Conservation (phyloP, 2,113 vertebrate species). For the Etia nguti region DNA sequence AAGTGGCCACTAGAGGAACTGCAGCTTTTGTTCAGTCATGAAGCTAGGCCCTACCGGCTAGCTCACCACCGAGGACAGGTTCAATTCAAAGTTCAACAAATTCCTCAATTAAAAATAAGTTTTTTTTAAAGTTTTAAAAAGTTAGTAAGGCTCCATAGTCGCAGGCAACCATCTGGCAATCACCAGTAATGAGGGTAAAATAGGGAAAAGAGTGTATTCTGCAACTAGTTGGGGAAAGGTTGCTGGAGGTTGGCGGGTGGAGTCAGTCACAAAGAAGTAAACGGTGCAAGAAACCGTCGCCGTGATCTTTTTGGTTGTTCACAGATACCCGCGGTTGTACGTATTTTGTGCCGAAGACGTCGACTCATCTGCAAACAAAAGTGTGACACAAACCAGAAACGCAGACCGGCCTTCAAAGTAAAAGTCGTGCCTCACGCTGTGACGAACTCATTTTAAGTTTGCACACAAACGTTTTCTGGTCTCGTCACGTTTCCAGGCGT, state of each 20-base stretch:
- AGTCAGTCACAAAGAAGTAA: too few species aligned
- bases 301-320: too few species aligned
- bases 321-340: too few species aligned
- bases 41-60: not conserved
- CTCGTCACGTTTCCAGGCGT: too few species aligned
- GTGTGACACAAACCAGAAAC: not conserved
- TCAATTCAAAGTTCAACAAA: not conserved
- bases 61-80: not conserved
- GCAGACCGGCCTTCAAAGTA: not conserved
- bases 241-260: not conserved
- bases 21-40: not conserved
- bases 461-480: not conserved
- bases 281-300: too few species aligned
- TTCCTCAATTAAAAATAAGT: not conserved
- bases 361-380: not conserved
- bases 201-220: not conserved
- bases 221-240: fast-evolving
- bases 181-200: not conserved
- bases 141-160: fast-evolving
- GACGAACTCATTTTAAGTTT: not conserved
- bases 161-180: not conserved
- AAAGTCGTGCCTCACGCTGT: not conserved
- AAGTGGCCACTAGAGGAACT: not conserved
- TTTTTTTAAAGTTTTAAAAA: not conserved
- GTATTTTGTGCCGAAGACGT: too few species aligned